A percentile compares a stretch with the other conserved stretches of the same genome.
Conservation (phyloP, 2,797 vertebrate species). For the Benthosema pterotum region DNA sequence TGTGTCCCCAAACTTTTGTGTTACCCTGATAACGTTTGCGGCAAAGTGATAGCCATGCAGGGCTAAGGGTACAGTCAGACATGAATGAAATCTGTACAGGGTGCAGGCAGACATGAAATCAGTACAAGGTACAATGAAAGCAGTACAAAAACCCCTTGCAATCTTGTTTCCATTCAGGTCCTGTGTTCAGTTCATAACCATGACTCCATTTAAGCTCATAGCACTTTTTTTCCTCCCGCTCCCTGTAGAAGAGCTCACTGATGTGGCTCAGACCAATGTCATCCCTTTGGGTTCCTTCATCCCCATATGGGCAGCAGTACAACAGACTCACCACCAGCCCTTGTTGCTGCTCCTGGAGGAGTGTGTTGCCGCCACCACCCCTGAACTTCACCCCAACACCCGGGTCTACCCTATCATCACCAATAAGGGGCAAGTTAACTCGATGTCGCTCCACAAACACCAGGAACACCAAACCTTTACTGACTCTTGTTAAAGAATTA, state of each 20-base stretch:
- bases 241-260: slow-evolving; percentile 70
- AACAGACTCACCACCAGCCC: slow-evolving; percentile 74
- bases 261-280: slow-evolving; percentile 42
- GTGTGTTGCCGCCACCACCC: slow-evolving; percentile 69
- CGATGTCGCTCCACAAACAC: too few relatives aligned
- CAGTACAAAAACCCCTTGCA: too few relatives aligned
- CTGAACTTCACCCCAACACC: slow-evolving; percentile 36
- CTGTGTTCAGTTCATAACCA: too few relatives aligned
- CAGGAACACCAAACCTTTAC: not conserved
- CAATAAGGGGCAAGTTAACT: slow-evolving; percentile 78
- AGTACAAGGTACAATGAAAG: too few relatives aligned
- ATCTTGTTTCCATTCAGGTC: too few relatives aligned
- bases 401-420: slow-evolving; percentile 73
- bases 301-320: slow-evolving; percentile 80
- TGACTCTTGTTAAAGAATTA: not conserved
- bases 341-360: slow-evolving; percentile 80
- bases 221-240: not conserved
- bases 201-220: too few relatives aligned
- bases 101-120: too few relatives aligned
- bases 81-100: too few relatives aligned
- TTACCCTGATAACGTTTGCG: too few relatives aligned
- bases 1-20: too few relatives aligned
- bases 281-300: slow-evolving; percentile 75
- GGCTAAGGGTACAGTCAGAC: too few relatives aligned
- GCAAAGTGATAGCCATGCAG: too few relatives aligned